Base-by-base conservation (phyloP, 2,797 vertebrate species). In the Phoxinus dragarum region DNA sequence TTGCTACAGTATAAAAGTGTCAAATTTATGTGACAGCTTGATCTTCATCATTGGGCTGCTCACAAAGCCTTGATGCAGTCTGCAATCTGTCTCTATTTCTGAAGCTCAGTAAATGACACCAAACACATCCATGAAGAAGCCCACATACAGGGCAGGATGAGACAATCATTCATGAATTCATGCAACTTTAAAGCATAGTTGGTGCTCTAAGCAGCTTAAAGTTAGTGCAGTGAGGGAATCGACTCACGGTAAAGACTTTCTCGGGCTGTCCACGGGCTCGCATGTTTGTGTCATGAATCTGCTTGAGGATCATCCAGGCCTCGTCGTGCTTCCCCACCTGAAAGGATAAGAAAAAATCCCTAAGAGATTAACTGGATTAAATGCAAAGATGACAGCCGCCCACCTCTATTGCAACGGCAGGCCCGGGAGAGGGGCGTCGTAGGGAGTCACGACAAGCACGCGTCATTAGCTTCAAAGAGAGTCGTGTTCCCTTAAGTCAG, bases 281-380 rank as follows among this genome's bases (percentile, higher is more conserved):
- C 98, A 99, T 99, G 93, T 99, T 99, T 88, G 97, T 99, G 94
- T 99, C 98, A 66, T 99, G 98, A 92, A 99, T 99, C 93, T 98
- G 96, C 91, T 99, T 99, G 91, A 99, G 97, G 94, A 99, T 98
- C 98, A 99, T 99, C 98, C 98, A 99, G 75, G 98, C 98, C 94
- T 99, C 98, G 66, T 99, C 98, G 42, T 99, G 98, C 91, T 98
- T 99, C 90, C 98, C 98, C 92, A 97, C 92, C 98, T 99, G 94
- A 42, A 85, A 47, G 47, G 68, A 71, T 42, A 42, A 54, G 64
- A n/a, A 76, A 89, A 88, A 90, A 88, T 80, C 56, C 71, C 11
- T 34, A 40, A 76, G 81, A 88, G 84, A 93, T 92, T 90, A 77
- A 71, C n/a, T 9, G 85, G 86, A 91, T 89, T 87, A 90, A 86